These are phyloP conservation scores for Phalloptychus januarius DNA, from an alignment of 2,797 vertebrate genomes.

Conservation along the genomic window DNA sequence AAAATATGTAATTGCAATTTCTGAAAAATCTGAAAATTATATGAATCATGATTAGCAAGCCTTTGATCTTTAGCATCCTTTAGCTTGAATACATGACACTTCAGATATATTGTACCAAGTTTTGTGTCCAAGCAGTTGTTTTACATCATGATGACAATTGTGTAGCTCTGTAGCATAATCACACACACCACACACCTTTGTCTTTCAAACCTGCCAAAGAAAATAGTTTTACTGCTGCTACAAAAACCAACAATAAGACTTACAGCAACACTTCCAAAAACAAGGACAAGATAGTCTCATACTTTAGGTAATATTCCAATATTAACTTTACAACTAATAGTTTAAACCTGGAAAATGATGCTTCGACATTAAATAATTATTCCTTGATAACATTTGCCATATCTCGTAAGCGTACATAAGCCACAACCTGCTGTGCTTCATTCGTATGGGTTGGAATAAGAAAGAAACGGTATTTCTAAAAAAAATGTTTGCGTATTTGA, in stretches of 20 bases:
- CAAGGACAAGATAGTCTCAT: slow-evolving; percentile 8
- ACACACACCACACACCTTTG: no score
- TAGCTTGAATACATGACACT: background rate
- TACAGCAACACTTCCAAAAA: background rate
- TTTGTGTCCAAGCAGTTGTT: no score
- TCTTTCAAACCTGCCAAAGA: no score
- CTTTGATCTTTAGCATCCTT: background rate
- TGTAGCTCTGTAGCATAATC: no score
- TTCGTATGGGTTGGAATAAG: background rate
- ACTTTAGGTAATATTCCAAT: slow-evolving; percentile 25
- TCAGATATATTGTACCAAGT: no score
- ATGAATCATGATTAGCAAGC: background rate
- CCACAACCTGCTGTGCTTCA: background rate
- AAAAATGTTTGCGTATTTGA: background rate
- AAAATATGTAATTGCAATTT: background rate
- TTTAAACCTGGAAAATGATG: slow-evolving; percentile 19
- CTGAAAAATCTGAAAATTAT: background rate
- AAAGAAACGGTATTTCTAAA: background rate
- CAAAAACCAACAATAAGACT: no score
- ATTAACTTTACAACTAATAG: slow-evolving; percentile 14
- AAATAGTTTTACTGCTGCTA: no score
- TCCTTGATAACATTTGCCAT: slow-evolving; percentile 15
- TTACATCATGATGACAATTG: no score
- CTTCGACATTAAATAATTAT: slow-evolving; percentile 27
- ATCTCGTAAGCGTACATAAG: slow-evolving; percentile 2